Base-by-base conservation (phyloP, 1,140 invertebrate species). In the Dermatophagoides farinae region DNA sequence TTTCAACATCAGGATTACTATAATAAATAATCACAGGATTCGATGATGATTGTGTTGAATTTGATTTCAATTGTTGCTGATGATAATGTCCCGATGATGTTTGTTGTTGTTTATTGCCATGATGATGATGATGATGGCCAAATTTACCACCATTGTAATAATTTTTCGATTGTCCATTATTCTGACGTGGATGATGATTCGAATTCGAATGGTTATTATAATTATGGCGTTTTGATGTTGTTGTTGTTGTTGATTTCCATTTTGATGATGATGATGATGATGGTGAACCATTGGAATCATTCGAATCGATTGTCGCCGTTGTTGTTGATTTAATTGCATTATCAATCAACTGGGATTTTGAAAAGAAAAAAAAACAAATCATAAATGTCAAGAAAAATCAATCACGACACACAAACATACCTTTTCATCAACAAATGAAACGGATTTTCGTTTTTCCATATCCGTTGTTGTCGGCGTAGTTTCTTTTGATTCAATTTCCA, bases 1-100 rank as follows among this genome's bases (percentile, higher is more conserved):
- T 53, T 38, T 53, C 51, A n/a, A n/a, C 41, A 12, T 55, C 14
- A n/a, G 53, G 53, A 25, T 55, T 23, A 55, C 23, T 55, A 23
- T 55, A 55, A 25, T 55, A 55, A 25, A 55, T 23, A 23, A 55
- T 55, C 53, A 55, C 53, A 55, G 53, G 16, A 55, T 55, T 55
- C 20, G 14, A 25, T 20, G 38, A 14, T 18, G 31, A 14, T 16
- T 1, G 4, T n/a, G 2, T 1, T 1, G 51, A 14, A 5, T 14
- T 1, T 4, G 51, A 53, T 25, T 53, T 53, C 14, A 5, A 39
- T n/a, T 38, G n/a, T 4, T 38, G 9, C 10, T 18, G 9, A 10
- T 51, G 9, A 20, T 9, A 51, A 31, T 51, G 51, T 14, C 51
- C 51, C 1, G 12, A 6, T n/a, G 43, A 2, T 44, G n/a, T n/a